Conservation (phyloP, 2,888 invertebrate species). For the Lobophora halterata region DNA sequence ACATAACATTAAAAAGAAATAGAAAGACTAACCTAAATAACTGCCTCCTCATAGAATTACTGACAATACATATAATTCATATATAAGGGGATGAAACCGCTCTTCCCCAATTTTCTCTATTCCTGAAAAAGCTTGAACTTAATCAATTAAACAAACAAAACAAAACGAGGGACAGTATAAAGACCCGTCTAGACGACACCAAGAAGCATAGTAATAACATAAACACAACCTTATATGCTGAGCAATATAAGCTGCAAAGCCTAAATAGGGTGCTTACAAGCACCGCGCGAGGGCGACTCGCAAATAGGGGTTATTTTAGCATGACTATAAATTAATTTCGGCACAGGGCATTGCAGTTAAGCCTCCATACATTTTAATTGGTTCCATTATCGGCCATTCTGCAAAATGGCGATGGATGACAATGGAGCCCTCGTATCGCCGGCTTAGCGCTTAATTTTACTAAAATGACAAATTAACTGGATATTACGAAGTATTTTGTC, state of each 20-base stretch:
- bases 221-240: constrained; percentile 1
- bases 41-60: too few species aligned
- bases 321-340: constrained; percentile 77
- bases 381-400: constrained; percentile 76
- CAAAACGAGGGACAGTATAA: neutral
- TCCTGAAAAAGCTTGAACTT: too few species aligned
- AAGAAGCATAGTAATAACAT: constrained; percentile 5
- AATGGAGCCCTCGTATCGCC: constrained; percentile 54
- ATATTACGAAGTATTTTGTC: constrained; percentile 19
- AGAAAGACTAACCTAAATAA: too few species aligned
- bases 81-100: too few species aligned
- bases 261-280: constrained; percentile 55
- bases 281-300: constrained; percentile 35
- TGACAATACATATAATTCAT: too few species aligned
- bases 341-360: constrained; percentile 76
- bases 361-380: constrained; percentile 80
- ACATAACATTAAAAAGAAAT: too few species aligned
- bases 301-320: constrained; percentile 68
- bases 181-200: neutral
- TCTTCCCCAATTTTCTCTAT: too few species aligned
- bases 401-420: constrained; percentile 68
- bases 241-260: constrained; percentile 35
- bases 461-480: constrained; percentile 33
- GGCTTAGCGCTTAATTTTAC: constrained; percentile 53
- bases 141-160: neutral